These are phyloP conservation scores for Oasisia sp. DNA, from an alignment of 2,888 invertebrate species.

Conservation along the genomic window DNA sequence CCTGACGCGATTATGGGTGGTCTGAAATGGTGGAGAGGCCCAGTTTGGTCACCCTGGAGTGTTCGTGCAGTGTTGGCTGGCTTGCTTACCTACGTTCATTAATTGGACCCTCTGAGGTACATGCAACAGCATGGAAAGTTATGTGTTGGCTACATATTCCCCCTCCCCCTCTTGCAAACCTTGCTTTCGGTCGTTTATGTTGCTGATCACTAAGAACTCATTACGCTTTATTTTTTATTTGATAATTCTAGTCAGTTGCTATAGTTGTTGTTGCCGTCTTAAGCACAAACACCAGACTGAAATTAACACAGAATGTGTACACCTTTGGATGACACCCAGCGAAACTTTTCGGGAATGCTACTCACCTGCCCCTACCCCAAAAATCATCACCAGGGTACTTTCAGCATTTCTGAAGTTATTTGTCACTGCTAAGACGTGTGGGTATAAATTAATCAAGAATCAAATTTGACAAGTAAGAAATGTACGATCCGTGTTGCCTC, in stretches of 20 bases:
- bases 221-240: not conserved
- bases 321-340: no score
- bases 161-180: not conserved
- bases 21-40: not conserved
- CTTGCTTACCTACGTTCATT: not conserved
- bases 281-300: not conserved
- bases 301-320: no score
- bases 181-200: not conserved
- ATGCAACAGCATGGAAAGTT: not conserved
- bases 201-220: not conserved
- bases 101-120: not conserved
- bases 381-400: not conserved
- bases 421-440: not conserved
- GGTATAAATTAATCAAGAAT: not conserved
- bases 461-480: not conserved
- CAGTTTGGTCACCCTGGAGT: not conserved
- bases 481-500: not conserved
- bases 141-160: not conserved
- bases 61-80: constrained; percentile 8
- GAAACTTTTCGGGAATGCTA: no score
- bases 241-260: no score
- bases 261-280: not conserved
- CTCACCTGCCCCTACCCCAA: not conserved
- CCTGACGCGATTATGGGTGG: not conserved
- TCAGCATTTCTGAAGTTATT: not conserved